These are phyloP conservation scores for Ectemnius cavifrons DNA, from an alignment of 2,888 invertebrate species.

Conservation along the genomic window DNA sequence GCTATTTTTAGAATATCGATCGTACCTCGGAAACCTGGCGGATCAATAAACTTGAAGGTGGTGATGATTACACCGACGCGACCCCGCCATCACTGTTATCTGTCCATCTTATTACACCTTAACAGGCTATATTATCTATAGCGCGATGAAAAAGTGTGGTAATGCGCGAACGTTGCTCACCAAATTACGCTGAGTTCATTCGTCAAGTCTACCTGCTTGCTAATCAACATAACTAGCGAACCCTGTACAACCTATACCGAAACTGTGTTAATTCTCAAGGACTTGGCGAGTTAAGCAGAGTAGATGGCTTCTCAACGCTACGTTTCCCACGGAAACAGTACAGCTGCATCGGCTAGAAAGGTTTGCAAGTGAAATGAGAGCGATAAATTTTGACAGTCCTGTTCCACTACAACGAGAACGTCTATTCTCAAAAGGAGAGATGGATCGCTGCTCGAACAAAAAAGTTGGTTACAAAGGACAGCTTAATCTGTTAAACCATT, in stretches of 20 bases:
- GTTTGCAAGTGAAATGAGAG: not conserved
- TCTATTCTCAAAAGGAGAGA: no score
- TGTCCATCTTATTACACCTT: not conserved
- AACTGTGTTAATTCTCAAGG: conserved; percentile 26
- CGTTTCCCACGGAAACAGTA: not conserved
- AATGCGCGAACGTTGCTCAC: no score
- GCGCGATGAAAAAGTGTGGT: no score
- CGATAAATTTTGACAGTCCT: not conserved
- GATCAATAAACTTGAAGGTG: no score
- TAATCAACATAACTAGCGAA: conserved; percentile 7
- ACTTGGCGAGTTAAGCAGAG: conserved; percentile 24
- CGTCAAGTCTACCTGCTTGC: no score
- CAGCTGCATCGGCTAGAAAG: not conserved
- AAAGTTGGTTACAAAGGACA: conserved; percentile 13
- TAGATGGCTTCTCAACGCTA: conserved; percentile 4
- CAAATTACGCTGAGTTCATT: no score
- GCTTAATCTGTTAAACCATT: conserved; percentile 10
- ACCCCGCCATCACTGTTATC: not conserved
- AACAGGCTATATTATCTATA: no score
- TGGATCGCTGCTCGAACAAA: not conserved
- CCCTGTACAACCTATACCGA: conserved; percentile 19
- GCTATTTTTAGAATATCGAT: no score
- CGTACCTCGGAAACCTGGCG: no score
- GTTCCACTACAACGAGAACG: not conserved
- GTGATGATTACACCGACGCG: no score